Percentiles rank a stretch among this genome's conserved stretches.
These are phyloP conservation scores for Trialeurodes vaporariorum DNA, from an alignment of 1,140 invertebrate species.

Conservation along the genomic window DNA sequence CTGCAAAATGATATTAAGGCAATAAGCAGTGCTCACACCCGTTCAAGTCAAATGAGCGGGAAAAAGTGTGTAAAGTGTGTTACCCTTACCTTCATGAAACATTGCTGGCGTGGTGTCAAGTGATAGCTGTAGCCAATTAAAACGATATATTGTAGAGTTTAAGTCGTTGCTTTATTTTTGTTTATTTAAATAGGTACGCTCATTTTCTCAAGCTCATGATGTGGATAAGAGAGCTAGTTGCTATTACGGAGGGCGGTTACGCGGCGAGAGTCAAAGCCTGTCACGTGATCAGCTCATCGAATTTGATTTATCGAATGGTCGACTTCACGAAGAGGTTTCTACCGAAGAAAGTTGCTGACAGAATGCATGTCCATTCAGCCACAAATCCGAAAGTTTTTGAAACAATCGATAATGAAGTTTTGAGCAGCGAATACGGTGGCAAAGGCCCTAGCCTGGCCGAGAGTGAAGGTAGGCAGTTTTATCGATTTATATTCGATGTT, in stretches of 20 bases:
- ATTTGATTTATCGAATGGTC: not conserved
- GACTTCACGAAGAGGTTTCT: not conserved
- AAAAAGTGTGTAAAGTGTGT: too few relatives aligned
- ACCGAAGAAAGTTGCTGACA: not conserved
- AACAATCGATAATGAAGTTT: not conserved
- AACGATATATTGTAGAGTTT: too few relatives aligned
- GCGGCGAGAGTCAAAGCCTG: not conserved
- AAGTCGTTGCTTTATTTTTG: too few relatives aligned
- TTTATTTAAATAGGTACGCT: too few relatives aligned
- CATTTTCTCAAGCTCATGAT: not conserved
- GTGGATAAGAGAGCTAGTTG: not conserved
- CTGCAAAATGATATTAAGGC: too few relatives aligned
- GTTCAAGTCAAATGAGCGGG: too few relatives aligned
- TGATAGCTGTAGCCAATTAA: too few relatives aligned
- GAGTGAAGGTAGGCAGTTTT: too few relatives aligned
- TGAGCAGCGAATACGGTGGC: not conserved
- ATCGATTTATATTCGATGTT: too few relatives aligned
- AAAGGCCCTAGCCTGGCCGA: not conserved
- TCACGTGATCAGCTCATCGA: not conserved
- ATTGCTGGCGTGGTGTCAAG: too few relatives aligned
- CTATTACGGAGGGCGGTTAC: not conserved
- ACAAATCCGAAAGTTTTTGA: not conserved
- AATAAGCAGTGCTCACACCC: too few relatives aligned
- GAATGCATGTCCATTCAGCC: not conserved
- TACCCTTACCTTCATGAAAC: too few relatives aligned